Conservation (phyloP, 1,140 invertebrate species). For the Potamilus streckersoni region DNA sequence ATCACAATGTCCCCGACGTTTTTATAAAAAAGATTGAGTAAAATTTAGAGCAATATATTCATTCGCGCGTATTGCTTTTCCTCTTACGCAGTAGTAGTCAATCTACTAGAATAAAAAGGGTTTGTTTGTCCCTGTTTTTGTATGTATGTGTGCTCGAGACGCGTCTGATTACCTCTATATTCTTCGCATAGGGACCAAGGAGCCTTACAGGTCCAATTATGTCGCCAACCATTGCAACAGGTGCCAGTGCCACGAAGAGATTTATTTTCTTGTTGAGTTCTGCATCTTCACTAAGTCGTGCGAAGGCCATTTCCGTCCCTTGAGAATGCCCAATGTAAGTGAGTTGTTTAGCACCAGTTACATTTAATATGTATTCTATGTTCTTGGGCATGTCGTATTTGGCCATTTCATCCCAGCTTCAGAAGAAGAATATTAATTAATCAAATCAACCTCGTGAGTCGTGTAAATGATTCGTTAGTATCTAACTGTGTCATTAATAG, state of each 20-base stretch:
- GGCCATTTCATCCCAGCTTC: conserved; percentile 83
- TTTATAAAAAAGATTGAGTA: too few relatives aligned
- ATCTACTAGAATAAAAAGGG: too few relatives aligned
- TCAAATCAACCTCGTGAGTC: too few relatives aligned
- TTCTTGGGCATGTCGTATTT: conserved; percentile 78
- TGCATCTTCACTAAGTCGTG: conserved; percentile 54
- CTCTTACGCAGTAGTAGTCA: too few relatives aligned
- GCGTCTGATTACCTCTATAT: conserved; percentile 46
- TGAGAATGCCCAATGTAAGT: conserved; percentile 81
- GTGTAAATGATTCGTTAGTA: too few relatives aligned
- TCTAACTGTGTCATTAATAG: too few relatives aligned
- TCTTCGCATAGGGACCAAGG: conserved; percentile 18
- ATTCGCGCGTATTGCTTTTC: too few relatives aligned
- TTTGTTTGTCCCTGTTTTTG: too few relatives aligned
- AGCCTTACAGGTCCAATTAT: conserved; percentile 75
- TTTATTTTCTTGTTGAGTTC: conserved; percentile 48
- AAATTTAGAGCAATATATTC: too few relatives aligned
- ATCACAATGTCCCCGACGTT: too few relatives aligned
- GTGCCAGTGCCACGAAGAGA: conserved; percentile 76
- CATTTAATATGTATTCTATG: conserved; percentile 75
- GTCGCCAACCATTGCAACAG: conserved; percentile 79
- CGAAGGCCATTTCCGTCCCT: conserved; percentile 72
- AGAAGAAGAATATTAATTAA: conserved; percentile 20
- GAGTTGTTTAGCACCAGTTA: conserved; percentile 71
- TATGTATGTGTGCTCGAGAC: too few relatives aligned